Evolutionary conservation across 2,797 vertebrate genomes (phyloP).

Genomic region (Uromys caudimaculatus): DNA sequence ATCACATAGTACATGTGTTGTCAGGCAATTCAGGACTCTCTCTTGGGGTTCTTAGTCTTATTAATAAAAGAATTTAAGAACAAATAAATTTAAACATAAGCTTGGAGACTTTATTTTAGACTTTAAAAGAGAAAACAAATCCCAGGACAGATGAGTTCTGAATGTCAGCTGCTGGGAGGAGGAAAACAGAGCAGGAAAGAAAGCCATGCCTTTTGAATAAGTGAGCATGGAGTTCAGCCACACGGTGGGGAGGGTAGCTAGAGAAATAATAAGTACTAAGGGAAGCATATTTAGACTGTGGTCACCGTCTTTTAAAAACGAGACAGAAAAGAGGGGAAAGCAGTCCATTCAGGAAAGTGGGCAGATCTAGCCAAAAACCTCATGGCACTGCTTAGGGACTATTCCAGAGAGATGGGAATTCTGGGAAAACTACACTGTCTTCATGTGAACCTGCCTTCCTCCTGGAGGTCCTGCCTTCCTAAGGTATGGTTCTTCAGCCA

Average conservation of each 20-base stretch:
- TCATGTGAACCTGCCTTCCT: background rate
- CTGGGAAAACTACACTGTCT: background rate
- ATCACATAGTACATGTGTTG: background rate
- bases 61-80: background rate
- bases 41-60: background rate
- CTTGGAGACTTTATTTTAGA: background rate
- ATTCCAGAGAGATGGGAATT: background rate
- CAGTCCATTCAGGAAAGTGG: background rate
- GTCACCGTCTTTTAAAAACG: background rate
- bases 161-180: background rate
- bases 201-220: background rate
- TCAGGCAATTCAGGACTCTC: background rate
- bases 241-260: background rate
- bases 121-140: background rate
- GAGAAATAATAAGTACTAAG: background rate
- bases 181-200: background rate
- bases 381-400: background rate
- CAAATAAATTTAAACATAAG: background rate
- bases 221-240: background rate
- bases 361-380: background rate
- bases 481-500: background rate
- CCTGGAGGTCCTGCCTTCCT: background rate
- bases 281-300: background rate
- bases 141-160: background rate
- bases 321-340: background rate